phyloP scores from a whole-genome alignment of 2,888 invertebrate species.

The Leptinotarsa haldemani region DNA sequence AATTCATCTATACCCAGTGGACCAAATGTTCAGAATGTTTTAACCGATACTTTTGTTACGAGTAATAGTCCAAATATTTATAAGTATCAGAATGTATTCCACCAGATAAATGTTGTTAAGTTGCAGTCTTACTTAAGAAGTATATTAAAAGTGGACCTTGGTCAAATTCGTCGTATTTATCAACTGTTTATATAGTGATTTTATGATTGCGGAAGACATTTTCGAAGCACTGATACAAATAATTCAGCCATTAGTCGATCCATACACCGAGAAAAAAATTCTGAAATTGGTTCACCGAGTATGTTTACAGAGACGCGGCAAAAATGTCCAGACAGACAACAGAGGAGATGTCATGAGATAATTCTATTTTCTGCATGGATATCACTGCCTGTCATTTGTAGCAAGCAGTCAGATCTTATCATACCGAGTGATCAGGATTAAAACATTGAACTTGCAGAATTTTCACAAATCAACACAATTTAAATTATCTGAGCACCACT shows the following conservation, averaged over 20 bases:
- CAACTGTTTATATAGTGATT: not conserved
- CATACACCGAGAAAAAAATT: not conserved
- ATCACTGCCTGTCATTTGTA: conserved; percentile 52
- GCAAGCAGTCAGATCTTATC: conserved; percentile 64
- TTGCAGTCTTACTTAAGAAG: not conserved
- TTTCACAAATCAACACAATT: conserved; percentile 66
- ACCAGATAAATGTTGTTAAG: not conserved
- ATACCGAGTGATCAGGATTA: conserved; percentile 63
- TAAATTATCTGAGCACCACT: conserved; percentile 67
- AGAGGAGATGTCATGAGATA: conserved; percentile 24
- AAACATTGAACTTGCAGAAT: conserved; percentile 66
- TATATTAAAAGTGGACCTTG: not conserved
- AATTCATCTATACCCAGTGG: conserved; percentile 41
- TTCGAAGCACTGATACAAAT: not conserved
- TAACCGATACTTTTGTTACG: not conserved
- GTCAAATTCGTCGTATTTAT: not conserved
- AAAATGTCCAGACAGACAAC: conserved; percentile 41
- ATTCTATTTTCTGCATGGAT: conserved; percentile 43
- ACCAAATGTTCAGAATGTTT: conserved; percentile 24
- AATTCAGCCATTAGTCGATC: not conserved
- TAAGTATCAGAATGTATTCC: not conserved
- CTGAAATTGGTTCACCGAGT: conserved; percentile 24
- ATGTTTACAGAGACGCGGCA: conserved; percentile 42
- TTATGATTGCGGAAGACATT: not conserved
- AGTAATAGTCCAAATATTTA: conserved; percentile 2